Evolutionary conservation across 2,113 vertebrate genomes (phyloP).

Genomic region (Calcarius ornatus): DNA sequence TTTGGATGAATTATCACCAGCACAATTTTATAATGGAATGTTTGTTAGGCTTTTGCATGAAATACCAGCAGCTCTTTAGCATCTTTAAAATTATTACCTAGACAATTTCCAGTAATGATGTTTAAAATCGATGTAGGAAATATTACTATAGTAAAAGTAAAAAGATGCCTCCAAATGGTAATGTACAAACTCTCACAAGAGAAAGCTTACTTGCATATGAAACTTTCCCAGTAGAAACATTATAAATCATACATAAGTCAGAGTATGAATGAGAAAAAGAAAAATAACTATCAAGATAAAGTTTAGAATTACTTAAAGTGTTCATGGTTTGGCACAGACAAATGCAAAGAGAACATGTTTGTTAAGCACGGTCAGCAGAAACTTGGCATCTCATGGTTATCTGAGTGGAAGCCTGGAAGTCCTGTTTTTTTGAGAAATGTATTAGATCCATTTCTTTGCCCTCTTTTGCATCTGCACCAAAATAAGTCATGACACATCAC

Average conservation of each 20-base stretch:
- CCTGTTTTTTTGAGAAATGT: background rate
- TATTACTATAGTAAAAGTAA: slow-evolving; percentile 22
- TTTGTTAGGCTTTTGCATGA: slow-evolving; percentile 29
- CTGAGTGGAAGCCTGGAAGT: background rate
- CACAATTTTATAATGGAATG: background rate
- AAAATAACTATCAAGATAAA: slow-evolving; percentile 16
- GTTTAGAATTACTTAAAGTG: slow-evolving; percentile 4
- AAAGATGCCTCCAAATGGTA: slow-evolving; percentile 18
- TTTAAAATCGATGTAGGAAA: slow-evolving; percentile 48
- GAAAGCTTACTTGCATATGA: slow-evolving; percentile 9
- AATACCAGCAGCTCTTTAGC: slow-evolving; percentile 19
- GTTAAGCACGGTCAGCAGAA: background rate
- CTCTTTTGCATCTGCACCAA: background rate
- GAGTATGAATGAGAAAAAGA: slow-evolving; percentile 18
- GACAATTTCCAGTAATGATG: slow-evolving; percentile 35
- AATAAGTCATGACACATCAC: background rate
- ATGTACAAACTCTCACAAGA: background rate
- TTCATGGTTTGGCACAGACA: slow-evolving; percentile 3
- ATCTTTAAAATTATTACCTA: slow-evolving; percentile 36
- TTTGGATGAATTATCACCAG: slow-evolving; percentile 40
- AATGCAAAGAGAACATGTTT: background rate
- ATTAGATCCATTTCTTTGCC: background rate
- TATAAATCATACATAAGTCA: slow-evolving; percentile 49
- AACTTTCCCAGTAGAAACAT: slow-evolving; percentile 25
- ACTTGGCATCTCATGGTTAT: background rate